Evolutionary conservation across 2,888 invertebrate genomes (phyloP), one percentile per base, ranked within the genome.

Genomic region (Nowickia ferox): DNA sequence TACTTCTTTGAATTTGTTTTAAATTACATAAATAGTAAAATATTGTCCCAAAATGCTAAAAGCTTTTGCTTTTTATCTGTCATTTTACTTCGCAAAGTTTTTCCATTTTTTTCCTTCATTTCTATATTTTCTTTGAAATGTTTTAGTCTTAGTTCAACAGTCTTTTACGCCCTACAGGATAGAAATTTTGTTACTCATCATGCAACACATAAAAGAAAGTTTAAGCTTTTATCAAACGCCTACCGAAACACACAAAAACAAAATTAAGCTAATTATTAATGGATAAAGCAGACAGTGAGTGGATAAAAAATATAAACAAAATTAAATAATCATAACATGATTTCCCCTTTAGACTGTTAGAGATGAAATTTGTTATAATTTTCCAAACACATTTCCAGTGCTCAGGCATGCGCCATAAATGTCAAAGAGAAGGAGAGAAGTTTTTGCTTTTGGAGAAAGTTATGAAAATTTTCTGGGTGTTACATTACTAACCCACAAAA

Each of bases 261-360:
- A 69, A 76, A 69, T 76, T 42, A 83, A 71, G 83, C 85, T 78
- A 87, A 87, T 87, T 84, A 78, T 75, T 66, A 76, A 42, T 48
- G 84, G 74, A 78, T 85, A 86, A 78, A 75, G 38, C 15, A 57
- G 30, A 65, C 15, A 57, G 30, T 53, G 40, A 65, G 77, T 68
- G 65, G 48, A 77, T 68, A 59, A 69, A 44, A 76, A 59, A 51
- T 59, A 40, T 42, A 69, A 53, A 22, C 19, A 53, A 53, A 44
- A 22, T 57, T 30, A 77, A 40, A 65, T 44, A 65, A 40, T 71
- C 66, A 69, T 30, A 72, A 66, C 2, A 10, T 1, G 15, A 46
- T 51, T 80, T 69, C 72, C 78, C 82, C 80, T 76, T 42, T 19
- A 48, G 13, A 57, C 13, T 19, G 11, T 53, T 57, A 10, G n/a